phyloP scores from a whole-genome alignment of 1,140 invertebrate genomes.

The Popillia japonica region DNA sequence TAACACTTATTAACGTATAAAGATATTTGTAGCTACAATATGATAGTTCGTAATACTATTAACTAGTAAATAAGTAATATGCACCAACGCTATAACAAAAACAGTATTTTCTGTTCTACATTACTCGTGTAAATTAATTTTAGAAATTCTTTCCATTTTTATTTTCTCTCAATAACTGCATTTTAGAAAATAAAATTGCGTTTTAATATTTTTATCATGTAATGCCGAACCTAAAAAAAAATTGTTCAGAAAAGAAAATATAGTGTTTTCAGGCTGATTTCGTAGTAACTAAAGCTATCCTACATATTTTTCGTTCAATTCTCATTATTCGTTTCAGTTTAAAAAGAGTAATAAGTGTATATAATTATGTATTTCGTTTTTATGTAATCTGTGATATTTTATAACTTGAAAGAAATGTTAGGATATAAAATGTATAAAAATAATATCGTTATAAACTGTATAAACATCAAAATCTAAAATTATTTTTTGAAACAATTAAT shows the following conservation, averaged over 20 bases:
- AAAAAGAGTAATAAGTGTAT: neutral
- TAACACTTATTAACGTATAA: neutral
- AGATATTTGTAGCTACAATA: neutral
- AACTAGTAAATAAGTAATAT: neutral
- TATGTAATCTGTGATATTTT: slow-evolving; percentile 16
- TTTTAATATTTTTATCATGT: no score
- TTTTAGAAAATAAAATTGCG: neutral
- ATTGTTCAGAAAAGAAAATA: no score
- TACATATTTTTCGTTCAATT: neutral
- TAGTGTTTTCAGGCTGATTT: no score
- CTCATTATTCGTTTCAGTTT: neutral
- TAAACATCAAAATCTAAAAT: slow-evolving; percentile 15
- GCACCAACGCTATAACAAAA: slow-evolving; percentile 8
- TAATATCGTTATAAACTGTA: neutral
- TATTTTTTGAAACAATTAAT: neutral
- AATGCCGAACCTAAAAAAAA: no score
- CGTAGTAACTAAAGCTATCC: no score
- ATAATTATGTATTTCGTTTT: slow-evolving; percentile 20
- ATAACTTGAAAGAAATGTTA: slow-evolving; percentile 15
- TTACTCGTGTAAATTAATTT: neutral
- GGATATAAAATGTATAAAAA: neutral
- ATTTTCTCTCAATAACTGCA: neutral
- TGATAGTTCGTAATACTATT: neutral
- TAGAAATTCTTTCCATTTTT: neutral
- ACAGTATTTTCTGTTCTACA: slow-evolving; percentile 3